A percentile compares a stretch with the other conserved stretches of the same genome.
Conservation (phyloP, 2,797 vertebrate species). For the Numenius phaeopus region DNA sequence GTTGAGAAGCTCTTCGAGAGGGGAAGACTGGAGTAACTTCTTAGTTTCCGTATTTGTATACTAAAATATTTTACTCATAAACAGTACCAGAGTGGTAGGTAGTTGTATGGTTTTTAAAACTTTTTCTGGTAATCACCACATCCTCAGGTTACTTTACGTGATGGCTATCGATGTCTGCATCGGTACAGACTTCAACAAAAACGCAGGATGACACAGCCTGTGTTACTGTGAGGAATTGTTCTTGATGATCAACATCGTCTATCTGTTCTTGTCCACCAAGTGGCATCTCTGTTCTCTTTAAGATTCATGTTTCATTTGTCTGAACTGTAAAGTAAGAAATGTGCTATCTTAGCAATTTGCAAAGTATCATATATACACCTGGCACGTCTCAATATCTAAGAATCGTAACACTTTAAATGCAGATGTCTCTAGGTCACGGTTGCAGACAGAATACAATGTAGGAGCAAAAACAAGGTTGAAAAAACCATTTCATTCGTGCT, state of each 20-base stretch:
- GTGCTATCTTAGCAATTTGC: not conserved
- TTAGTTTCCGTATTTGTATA: not conserved
- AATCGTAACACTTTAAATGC: not conserved
- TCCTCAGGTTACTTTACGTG: not conserved
- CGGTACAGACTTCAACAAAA: not conserved
- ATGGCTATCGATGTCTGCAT: not conserved
- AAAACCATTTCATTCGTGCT: not conserved
- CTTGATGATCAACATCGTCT: not conserved
- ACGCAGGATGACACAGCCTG: not conserved
- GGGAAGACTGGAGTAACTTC: not conserved
- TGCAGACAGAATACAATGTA: not conserved
- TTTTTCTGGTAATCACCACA: not conserved
- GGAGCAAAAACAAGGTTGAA: not conserved
- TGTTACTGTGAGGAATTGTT: not conserved
- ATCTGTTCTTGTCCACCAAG: fast-evolving
- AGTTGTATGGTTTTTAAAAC: not conserved
- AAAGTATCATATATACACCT: not conserved
- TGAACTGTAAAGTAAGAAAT: not conserved
- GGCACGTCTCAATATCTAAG: not conserved
- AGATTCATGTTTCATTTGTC: not conserved
- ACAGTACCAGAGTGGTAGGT: not conserved
- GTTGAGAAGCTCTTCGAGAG: not conserved
- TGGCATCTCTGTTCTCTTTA: not conserved
- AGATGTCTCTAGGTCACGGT: not conserved
- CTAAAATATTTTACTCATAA: not conserved